Conservation (phyloP, 2,888 invertebrate genomes). For the Tipula lateralis region DNA sequence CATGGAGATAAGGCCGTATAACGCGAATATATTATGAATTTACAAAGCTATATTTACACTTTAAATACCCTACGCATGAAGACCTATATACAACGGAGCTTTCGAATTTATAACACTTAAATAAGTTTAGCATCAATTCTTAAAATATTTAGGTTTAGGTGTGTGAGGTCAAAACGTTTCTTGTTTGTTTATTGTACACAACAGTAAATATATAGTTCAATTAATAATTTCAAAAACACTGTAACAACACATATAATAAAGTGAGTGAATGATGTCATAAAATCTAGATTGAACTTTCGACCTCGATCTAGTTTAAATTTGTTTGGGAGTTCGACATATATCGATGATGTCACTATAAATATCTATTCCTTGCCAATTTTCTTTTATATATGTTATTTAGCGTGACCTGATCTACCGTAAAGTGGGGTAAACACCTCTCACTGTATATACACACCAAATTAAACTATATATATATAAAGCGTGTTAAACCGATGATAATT, state of each 20-base stretch:
- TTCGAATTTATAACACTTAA: neutral
- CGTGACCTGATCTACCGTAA: neutral
- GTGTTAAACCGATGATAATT: neutral
- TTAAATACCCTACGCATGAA: too few relatives aligned
- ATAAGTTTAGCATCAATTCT: neutral
- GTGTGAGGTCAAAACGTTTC: neutral
- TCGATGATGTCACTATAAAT: neutral
- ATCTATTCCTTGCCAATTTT: neutral
- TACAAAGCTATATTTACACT: neutral
- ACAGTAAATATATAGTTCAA: neutral
- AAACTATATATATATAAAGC: neutral
- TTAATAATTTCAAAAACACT: neutral
- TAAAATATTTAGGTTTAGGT: neutral
- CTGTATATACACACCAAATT: neutral
- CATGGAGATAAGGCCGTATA: too few relatives aligned
- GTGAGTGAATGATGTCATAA: neutral
- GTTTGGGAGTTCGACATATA: neutral
- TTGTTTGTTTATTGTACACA: neutral
- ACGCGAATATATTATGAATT: too few relatives aligned
- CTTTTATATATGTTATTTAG: neutral
- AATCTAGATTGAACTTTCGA: slow-evolving; percentile 11
- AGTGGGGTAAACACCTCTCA: neutral
- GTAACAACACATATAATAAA: neutral
- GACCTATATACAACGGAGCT: neutral
- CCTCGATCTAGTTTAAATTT: neutral